Evolutionary conservation across 1,140 invertebrate genomes (phyloP).

Genomic region (Mamestra configurata): DNA sequence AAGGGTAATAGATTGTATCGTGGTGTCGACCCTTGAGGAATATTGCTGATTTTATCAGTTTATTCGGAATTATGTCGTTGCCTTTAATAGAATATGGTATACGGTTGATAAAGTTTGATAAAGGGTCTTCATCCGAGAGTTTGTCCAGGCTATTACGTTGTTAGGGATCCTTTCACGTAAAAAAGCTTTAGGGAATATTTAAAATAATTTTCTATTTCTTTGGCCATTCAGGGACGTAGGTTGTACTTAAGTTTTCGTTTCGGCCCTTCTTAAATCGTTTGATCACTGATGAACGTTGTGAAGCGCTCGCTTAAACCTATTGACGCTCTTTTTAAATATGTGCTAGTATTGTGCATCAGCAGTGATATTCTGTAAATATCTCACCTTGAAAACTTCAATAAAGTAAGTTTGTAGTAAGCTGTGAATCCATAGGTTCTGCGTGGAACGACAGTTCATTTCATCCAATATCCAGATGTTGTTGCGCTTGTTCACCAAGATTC

Average conservation of each 20-base stretch:
- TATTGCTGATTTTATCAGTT: constrained; percentile 23
- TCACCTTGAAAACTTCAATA: too few species aligned
- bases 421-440: too few species aligned
- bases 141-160: constrained; percentile 17
- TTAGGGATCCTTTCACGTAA: background rate
- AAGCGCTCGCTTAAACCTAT: too few species aligned
- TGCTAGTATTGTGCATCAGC: too few species aligned
- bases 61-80: constrained; percentile 24
- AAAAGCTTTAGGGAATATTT: constrained; percentile 14
- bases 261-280: too few species aligned
- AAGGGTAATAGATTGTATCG: constrained; percentile 31
- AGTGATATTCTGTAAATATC: too few species aligned
- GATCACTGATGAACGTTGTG: too few species aligned
- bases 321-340: too few species aligned
- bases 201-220: background rate
- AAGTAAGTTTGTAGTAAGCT: too few species aligned
- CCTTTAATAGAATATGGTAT: constrained; percentile 12
- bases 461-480: too few species aligned
- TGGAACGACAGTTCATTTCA: too few species aligned
- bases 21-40: constrained; percentile 30
- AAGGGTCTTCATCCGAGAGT: constrained; percentile 10
- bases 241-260: background rate
- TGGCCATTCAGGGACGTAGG: background rate
- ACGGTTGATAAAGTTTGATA: constrained; percentile 31
- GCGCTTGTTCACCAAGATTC: too few species aligned